Conservation (phyloP, 2,797 vertebrate genomes). For the Rhynchotus rufescens region DNA sequence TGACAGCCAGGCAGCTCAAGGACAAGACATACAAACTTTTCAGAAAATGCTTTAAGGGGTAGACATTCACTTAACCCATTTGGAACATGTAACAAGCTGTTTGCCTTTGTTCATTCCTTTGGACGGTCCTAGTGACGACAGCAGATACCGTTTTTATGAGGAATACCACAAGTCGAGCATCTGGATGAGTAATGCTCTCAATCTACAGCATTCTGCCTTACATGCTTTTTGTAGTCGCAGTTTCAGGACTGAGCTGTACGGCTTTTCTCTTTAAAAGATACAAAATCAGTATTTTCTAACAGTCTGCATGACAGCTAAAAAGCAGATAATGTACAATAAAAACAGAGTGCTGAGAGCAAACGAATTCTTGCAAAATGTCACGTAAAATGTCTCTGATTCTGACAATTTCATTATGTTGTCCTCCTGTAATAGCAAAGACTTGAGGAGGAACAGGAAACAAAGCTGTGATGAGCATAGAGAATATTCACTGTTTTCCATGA, state of each 20-base stretch:
- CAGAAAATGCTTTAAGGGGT: constrained; percentile 15
- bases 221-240: not conserved
- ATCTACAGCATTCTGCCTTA: not conserved
- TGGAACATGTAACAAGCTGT: not conserved
- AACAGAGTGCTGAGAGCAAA: not conserved
- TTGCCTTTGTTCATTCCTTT: not conserved
- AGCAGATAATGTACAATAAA: not conserved
- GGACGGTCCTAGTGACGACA: not conserved
- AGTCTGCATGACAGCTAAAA: not conserved
- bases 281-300: not conserved
- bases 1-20: constrained; percentile 17
- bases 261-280: constrained; percentile 1
- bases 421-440: not conserved
- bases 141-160: not conserved
- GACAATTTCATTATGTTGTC: constrained; percentile 1
- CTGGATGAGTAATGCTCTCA: constrained; percentile 16
- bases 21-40: constrained; percentile 27
- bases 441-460: not conserved
- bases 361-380: not conserved
- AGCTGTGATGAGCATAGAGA: not conserved
- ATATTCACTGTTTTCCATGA: not conserved
- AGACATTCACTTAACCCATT: constrained; percentile 22
- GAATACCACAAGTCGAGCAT: not conserved
- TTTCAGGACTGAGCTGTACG: not conserved
- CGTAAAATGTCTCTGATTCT: not conserved